Base-by-base conservation (phyloP, 2,888 invertebrate species). In the Mystacides longicornis region DNA sequence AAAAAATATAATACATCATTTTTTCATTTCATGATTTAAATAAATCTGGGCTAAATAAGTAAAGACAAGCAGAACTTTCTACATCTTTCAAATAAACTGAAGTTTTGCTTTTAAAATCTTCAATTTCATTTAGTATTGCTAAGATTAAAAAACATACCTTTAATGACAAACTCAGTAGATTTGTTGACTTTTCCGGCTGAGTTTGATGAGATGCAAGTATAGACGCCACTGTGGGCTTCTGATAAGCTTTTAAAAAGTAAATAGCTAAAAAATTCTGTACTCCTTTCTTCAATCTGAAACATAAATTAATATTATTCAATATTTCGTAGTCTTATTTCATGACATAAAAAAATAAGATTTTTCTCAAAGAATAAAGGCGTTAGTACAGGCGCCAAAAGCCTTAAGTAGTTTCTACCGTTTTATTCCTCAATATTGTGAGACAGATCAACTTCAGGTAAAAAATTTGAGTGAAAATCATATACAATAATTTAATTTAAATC, bases 181-280 rank as follows among this genome's bases (percentile, higher is more conserved):
- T 79, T 81, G 67, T 85, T 84, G 49, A 84, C 83, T 69, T 82
- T 84, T n/a, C 86, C 85, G 49, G 86, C 87, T 9, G 83, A 81
- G 68, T 87, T 87, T 43, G 83, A 81, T 1, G 86, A 86, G 57
- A 82, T 82, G 68, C 87, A 87, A 9, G 86, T 85, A 65, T 87
- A 87, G 58, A 79, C 76, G 1, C 86, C 86, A 64, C 84, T 85
- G 64, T 86, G 86, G 46, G 77, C 76, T 23, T 85, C 82, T 52
- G 81, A 81, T 62, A 86, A 77, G 67, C 83, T 83, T 71, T 85
- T 85, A 67, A 86, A 85, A 42, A 86, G 78, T 54, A 86, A 71
- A 75, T 86, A 81, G 64, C 85, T 85, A 66, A 82, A 85, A 70
- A 86, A 86, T 66, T 85, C 85, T 18, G 84, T 84, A 49, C 82